Base-by-base conservation (phyloP, 2,888 invertebrate species). In the Protophormia terraenovae region DNA sequence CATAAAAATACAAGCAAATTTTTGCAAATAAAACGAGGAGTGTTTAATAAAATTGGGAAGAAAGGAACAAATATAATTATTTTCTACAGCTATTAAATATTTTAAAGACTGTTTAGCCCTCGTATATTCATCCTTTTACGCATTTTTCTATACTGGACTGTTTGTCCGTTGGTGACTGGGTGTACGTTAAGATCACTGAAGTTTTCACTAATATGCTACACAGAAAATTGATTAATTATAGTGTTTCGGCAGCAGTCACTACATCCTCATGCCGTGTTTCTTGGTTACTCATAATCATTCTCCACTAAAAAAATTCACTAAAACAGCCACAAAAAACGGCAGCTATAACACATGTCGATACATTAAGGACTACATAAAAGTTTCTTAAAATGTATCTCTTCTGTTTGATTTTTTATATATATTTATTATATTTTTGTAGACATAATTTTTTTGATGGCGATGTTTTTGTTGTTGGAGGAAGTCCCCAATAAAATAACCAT, bases 401-500 rank as follows among this genome's bases (percentile, higher is more conserved):
- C 19, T 24, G n/a, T 16, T 75, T 69, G 32, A 29, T 19, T 60
- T 50, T 1, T 7, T 4, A 35, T 47, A 16, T 41, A 45, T 71
- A 27, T 66, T 29, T 41, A 19, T 69, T 22, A 22, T 58, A 38
- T 78, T 66, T 3, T 45, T 35, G 55, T 12, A 22, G 47, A 6
- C 32, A 35, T 16, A 22, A 19, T 27, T 66, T 67, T 24, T 45
- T 41, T n/a, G n/a, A n/a, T n/a, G n/a, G n/a, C n/a, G n/a, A n/a
- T n/a, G n/a, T n/a, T 55, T 27, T 41, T 5, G 85, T 88, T 86
- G 88, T 88, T 88, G 88, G 87, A 89, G 90, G 90, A 90, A 89
- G 88, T 88, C 86, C 87, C 87, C 87, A 88, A 80, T 89, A 89
- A 88, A 86, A 87, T 87, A 84, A 88, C 89, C 89, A 89, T 89